Conservation (phyloP, 2,113 vertebrate genomes). For the Pangasianodon gigas region DNA sequence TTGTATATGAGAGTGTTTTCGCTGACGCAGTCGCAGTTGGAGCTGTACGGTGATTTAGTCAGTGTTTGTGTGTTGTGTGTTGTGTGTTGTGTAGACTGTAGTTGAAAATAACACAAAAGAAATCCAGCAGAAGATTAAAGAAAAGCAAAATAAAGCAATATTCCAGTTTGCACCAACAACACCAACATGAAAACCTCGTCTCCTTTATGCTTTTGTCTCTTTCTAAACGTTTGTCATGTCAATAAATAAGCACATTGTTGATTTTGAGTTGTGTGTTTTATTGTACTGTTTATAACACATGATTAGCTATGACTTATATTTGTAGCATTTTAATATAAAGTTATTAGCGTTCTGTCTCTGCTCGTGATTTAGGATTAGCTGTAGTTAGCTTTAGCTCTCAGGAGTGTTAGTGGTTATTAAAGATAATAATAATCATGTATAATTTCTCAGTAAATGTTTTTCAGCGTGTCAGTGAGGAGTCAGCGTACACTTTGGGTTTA, state of each 20-base stretch:
- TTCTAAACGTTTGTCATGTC: background rate
- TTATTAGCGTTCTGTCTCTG: background rate
- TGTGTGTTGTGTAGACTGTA: background rate
- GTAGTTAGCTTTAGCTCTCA: background rate
- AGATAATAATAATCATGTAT: too few relatives aligned
- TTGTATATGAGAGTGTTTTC: background rate
- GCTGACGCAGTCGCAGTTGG: background rate
- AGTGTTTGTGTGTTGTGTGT: background rate
- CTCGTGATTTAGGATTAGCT: background rate
- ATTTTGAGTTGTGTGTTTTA: background rate
- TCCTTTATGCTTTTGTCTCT: background rate
- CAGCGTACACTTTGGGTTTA: too few relatives aligned
- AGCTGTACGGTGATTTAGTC: background rate
- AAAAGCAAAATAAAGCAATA: slow-evolving; percentile 27
- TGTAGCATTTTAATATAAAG: background rate
- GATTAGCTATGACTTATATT: background rate
- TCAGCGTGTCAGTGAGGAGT: too few relatives aligned
- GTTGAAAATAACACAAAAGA: background rate
- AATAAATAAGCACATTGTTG: background rate
- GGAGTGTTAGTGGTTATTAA: too few relatives aligned
- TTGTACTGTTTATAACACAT: background rate
- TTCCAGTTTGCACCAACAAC: background rate
- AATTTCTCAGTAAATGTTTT: too few relatives aligned
- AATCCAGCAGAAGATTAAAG: background rate
- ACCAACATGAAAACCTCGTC: background rate